These are phyloP conservation scores for Caenorhabditis doughertyi DNA, from an alignment of 2,888 invertebrate genomes.

Conservation along the genomic window DNA sequence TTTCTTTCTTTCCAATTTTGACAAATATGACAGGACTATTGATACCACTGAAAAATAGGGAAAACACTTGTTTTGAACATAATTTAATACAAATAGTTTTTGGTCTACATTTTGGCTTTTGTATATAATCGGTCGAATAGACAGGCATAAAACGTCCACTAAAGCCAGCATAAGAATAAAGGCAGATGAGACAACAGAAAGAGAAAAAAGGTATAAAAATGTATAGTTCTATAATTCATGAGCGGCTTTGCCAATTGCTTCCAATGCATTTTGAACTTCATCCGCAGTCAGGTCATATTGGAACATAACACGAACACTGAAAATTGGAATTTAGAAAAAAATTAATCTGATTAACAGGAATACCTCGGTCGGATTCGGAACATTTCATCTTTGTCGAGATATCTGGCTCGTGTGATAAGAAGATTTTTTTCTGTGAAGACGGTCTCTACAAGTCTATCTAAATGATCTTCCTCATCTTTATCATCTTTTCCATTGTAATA, in stretches of 20 bases:
- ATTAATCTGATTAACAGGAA: too few species aligned
- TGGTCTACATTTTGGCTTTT: too few species aligned
- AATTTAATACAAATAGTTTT: too few species aligned
- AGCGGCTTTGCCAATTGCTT: slow-evolving; percentile 52
- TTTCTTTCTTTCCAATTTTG: too few species aligned
- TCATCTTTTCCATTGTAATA: slow-evolving; percentile 59
- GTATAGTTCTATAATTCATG: slow-evolving; percentile 28
- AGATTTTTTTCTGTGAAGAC: slow-evolving; percentile 81
- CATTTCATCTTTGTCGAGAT: slow-evolving; percentile 83
- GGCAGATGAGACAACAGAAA: not conserved
- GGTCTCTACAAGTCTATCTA: slow-evolving; percentile 76
- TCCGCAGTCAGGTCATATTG: slow-evolving; percentile 75
- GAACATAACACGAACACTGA: slow-evolving; percentile 77
- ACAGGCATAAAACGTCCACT: too few species aligned
- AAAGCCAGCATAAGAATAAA: not conserved
- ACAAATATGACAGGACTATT: too few species aligned
- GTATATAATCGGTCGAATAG: too few species aligned
- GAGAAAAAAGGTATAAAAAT: not conserved
- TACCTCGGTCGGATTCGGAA: slow-evolving; percentile 83
- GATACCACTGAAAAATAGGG: too few species aligned
- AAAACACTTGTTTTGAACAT: too few species aligned
- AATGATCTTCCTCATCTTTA: slow-evolving; percentile 57
- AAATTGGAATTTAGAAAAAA: slow-evolving; percentile 21
- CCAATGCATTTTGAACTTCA: slow-evolving; percentile 69
- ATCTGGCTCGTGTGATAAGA: slow-evolving; percentile 84